phyloP scores from a whole-genome alignment of 2,113 vertebrate genomes.

The Poeciliopsis turrubarensis region DNA sequence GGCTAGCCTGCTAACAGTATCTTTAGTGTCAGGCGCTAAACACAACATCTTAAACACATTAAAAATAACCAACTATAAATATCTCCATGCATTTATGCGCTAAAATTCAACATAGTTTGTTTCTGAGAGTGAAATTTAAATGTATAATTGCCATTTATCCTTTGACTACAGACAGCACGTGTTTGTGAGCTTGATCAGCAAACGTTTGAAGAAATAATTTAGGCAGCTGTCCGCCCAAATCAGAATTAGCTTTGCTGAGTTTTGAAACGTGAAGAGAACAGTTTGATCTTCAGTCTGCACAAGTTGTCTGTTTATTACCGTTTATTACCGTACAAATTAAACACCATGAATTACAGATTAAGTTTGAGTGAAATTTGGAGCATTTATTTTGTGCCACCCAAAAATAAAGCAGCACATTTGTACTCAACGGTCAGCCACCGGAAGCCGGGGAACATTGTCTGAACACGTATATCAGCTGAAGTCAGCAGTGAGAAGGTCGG shows the following conservation, averaged over 20 bases:
- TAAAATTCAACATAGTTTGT: background rate
- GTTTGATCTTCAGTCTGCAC: background rate
- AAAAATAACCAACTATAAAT: background rate
- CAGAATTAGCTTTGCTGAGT: background rate
- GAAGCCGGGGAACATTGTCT: slow-evolving; percentile 61
- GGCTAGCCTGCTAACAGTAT: slow-evolving; percentile 66
- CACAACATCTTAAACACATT: background rate
- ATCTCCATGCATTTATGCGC: too few relatives aligned
- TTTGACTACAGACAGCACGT: slow-evolving; percentile 58
- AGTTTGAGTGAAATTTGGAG: background rate
- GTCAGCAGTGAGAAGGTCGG: slow-evolving; percentile 65
- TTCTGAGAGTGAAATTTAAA: background rate
- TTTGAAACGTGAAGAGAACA: background rate
- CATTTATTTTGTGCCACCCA: slow-evolving; percentile 14
- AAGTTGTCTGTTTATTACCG: background rate
- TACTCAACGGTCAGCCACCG: slow-evolving; percentile 63
- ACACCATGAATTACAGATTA: background rate
- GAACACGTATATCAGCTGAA: slow-evolving; percentile 78
- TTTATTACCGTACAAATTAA: background rate
- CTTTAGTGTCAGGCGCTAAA: slow-evolving; percentile 49
- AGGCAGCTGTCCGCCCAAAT: background rate
- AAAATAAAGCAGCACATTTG: slow-evolving; percentile 42
- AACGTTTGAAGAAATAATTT: background rate
- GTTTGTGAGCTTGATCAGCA: slow-evolving; percentile 48
- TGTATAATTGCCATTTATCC: slow-evolving; percentile 2